Base-by-base conservation (phyloP, 2,888 invertebrate species). In the Belgica antarctica region DNA sequence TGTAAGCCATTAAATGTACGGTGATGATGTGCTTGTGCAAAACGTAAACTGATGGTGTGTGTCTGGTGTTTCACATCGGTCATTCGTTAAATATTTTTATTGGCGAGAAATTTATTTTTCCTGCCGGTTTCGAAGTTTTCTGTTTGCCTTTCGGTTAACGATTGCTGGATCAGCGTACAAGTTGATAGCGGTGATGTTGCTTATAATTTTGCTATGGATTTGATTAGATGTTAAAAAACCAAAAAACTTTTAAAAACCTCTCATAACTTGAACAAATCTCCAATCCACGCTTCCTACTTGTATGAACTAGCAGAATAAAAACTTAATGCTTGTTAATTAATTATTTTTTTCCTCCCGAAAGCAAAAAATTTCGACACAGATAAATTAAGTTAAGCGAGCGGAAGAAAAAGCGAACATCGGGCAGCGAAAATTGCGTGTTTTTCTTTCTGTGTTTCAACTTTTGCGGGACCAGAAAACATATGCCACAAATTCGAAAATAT, bases 401-500 rank as follows among this genome's bases (percentile, higher is more conserved):
- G n/a, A 59, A 59, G 59, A 59, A 59, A 46, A n/a, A n/a, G n/a
- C n/a, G n/a, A n/a, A 59, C n/a, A 27, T 19, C 27, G 27, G n/a
- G 25, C 52, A 27, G 8, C 3, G 59, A n/a, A 61, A 70, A 59
- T 70, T 27, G 61, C 70, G 70, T 59, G 27, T 52, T 28, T 4
- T 25, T 59, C 10, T 59, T 62, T 25, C n/a, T n/a, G 52, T 46
- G 36, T 70, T 61, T 68, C 36, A 28, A 31, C 17, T 41, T 61
- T 59, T 70, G 36, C 41, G 59, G 34, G 22, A 70, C 25, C 61
- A n/a, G 27, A 59, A 59, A 70, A 70, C 70, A 70, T 61, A 70
- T 70, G 70, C 70, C 70, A 27, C 70, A 70, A 61, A 61, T 61
- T 70, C 41, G 61, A 70, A 70, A 70, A 70, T 70, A 70, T 61